These are phyloP conservation scores for Macrotis lagotis DNA, from an alignment of 2,113 vertebrate species.

Conservation along the genomic window DNA sequence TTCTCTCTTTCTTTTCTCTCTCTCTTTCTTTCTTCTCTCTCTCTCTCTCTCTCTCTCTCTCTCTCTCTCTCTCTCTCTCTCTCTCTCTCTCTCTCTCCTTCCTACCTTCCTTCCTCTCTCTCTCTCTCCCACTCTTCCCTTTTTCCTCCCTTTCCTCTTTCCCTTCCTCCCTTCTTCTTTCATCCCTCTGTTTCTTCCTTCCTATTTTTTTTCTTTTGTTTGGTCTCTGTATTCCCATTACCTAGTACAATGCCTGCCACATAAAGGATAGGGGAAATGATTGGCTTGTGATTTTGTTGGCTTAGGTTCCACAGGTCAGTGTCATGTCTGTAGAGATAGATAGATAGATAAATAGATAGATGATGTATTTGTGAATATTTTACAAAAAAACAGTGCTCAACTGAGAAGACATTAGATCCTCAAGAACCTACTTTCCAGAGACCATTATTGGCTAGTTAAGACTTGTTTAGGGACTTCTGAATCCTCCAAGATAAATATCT, in stretches of 20 bases:
- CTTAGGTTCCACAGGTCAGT: background rate
- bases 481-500: background rate
- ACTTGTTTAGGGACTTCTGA: background rate
- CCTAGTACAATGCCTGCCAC: background rate
- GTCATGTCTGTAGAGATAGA: background rate
- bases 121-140: background rate
- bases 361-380: background rate
- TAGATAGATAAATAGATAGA: background rate
- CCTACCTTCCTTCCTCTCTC: background rate
- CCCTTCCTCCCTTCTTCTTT: too few relatives aligned
- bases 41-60: too few relatives aligned
- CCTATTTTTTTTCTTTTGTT: background rate
- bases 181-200: too few relatives aligned
- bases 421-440: background rate
- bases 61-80: too few relatives aligned
- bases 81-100: too few relatives aligned
- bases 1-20: too few relatives aligned
- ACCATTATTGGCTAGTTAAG: background rate
- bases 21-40: too few relatives aligned
- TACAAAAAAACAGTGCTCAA: background rate
- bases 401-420: background rate
- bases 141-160: too few relatives aligned
- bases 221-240: background rate
- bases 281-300: background rate
- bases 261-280: background rate